Percentiles rank a stretch among this genome's conserved stretches.
Conservation (phyloP, 2,888 invertebrate species). For the Stenodema calcarata region DNA sequence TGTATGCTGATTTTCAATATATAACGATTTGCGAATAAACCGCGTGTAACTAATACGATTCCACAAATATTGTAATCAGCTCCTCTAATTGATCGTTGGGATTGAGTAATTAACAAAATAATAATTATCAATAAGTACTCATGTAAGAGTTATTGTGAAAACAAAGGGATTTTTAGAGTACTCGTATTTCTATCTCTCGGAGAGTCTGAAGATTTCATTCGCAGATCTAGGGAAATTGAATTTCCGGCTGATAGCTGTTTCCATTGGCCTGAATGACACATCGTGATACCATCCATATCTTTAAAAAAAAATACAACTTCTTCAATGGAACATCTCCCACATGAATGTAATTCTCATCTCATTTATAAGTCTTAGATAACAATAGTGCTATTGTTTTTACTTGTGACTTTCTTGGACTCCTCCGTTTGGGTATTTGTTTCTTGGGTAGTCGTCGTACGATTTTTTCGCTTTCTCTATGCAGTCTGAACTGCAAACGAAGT, state of each 20-base stretch:
- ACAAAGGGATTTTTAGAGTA: no score
- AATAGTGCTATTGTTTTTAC: neutral
- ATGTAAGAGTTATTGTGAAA: no score
- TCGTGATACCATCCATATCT: constrained; percentile 54
- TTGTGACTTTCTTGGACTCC: constrained; percentile 51
- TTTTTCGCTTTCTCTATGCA: constrained; percentile 33
- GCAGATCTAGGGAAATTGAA: constrained; percentile 49
- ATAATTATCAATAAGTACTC: no score
- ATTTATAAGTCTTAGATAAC: no score
- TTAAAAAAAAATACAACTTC: neutral
- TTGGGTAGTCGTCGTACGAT: constrained; percentile 40
- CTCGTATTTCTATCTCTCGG: constrained; percentile 30
- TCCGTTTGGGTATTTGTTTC: constrained; percentile 43
- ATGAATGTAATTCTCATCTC: no score
- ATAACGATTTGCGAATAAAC: no score
- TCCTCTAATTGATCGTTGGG: no score
- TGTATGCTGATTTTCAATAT: no score
- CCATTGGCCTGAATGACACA: constrained; percentile 41
- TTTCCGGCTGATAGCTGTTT: constrained; percentile 34
- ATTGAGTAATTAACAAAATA: no score
- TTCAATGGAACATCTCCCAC: neutral
- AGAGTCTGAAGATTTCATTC: constrained; percentile 45
- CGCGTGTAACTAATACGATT: no score
- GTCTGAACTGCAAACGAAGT: constrained; percentile 29
- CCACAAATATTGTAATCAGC: no score